Evolutionary conservation across 2,888 invertebrate species (phyloP).

Genomic region (Sphinx pinastri): DNA sequence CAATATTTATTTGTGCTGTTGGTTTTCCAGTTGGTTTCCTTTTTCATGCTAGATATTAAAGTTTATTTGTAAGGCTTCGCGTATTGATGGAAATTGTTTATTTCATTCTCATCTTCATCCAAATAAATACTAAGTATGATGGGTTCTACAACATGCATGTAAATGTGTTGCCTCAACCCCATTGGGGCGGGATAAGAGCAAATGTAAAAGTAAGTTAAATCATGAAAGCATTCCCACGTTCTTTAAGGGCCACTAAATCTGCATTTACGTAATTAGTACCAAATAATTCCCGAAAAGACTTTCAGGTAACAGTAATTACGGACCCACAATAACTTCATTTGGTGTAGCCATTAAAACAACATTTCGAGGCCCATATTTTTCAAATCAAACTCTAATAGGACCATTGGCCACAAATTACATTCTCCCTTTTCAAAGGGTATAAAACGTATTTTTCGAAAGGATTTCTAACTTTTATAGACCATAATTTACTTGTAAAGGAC

Average conservation of each 20-base stretch:
- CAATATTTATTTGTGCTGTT: neutral
- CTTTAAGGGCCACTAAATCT: neutral
- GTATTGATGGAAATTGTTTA: no score
- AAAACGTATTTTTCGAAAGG: constrained; percentile 24
- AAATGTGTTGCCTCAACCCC: no score
- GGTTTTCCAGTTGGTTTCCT: no score
- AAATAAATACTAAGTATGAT: no score
- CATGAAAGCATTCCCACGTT: no score
- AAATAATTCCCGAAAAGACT: neutral
- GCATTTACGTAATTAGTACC: neutral
- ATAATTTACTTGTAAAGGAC: constrained; percentile 37
- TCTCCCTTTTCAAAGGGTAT: constrained; percentile 17
- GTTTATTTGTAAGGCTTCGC: no score
- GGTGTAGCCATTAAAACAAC: neutral
- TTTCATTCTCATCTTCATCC: no score
- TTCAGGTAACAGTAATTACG: neutral
- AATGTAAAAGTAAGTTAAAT: no score
- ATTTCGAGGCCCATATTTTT: neutral
- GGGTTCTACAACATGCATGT: no score
- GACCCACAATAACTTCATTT: neutral
- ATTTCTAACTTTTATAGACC: constrained; percentile 37
- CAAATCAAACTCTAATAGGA: constrained; percentile 10
- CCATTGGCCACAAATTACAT: constrained; percentile 25
- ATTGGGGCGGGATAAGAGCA: no score
- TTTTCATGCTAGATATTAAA: no score